Evolutionary conservation across 1,140 invertebrate genomes (phyloP).

Genomic region (Scaptomyza montana): DNA sequence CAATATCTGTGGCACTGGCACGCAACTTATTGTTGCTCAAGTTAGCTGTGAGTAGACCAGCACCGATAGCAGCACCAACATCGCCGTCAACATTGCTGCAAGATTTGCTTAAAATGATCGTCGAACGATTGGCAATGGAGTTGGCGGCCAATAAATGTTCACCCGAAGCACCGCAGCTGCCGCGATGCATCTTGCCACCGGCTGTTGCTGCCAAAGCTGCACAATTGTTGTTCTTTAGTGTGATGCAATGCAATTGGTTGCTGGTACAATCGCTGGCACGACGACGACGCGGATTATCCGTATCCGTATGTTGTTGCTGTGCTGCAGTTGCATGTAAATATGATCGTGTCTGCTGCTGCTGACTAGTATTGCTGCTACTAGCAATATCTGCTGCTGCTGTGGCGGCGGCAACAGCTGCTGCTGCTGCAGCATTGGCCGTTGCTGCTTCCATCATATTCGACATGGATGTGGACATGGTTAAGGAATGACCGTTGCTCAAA

Average conservation of each 20-base stretch:
- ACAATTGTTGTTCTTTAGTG: conserved; percentile 79
- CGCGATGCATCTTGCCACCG: conserved; percentile 69
- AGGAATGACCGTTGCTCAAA: conserved; percentile 46
- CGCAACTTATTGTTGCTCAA: conserved; percentile 48
- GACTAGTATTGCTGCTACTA: conserved; percentile 11
- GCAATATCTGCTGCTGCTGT: background rate
- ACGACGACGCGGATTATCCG: conserved; percentile 68
- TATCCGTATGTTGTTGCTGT: conserved; percentile 24
- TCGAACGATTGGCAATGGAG: conserved; percentile 78
- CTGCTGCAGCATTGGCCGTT: conserved; percentile 32
- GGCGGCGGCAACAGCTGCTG: conserved; percentile 22
- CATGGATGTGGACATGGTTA: conserved; percentile 65
- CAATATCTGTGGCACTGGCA: conserved; percentile 70
- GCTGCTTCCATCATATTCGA: conserved; percentile 61
- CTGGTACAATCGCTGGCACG: conserved; percentile 77
- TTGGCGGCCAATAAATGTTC: conserved; percentile 78
- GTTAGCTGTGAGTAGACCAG: background rate
- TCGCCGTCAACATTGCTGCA: conserved; percentile 79
- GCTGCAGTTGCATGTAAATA: conserved; percentile 47
- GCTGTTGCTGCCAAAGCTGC: conserved; percentile 30
- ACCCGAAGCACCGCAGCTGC: conserved; percentile 77
- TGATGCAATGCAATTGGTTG: conserved; percentile 78
- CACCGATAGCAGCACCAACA: background rate
- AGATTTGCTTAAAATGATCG: conserved; percentile 79
- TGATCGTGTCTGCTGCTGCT: conserved; percentile 19